A percentile compares a stretch with the other conserved stretches of the same genome.
Evolutionary conservation across 2,113 vertebrate genomes (phyloP).

Genomic region (Sula dactylatra): DNA sequence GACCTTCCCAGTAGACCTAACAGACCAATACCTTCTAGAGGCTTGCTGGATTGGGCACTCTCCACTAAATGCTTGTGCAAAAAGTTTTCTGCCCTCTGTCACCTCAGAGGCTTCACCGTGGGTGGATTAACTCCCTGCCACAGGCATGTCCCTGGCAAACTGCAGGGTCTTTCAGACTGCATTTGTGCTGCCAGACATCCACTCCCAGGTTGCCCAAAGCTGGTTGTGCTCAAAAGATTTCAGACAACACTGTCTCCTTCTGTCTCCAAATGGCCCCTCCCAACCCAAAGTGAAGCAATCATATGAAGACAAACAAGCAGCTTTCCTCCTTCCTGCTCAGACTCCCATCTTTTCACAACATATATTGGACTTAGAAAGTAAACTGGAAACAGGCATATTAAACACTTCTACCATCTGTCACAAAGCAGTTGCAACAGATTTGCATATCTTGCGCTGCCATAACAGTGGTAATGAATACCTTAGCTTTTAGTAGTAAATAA

Average conservation of each 20-base stretch:
- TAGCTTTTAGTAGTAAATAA: background rate
- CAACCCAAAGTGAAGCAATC: background rate
- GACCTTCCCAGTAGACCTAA: background rate
- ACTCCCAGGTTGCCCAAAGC: background rate
- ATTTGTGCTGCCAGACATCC: background rate
- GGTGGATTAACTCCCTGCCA: background rate
- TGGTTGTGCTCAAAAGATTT: background rate
- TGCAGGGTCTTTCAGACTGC: background rate
- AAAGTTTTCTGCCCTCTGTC: background rate
- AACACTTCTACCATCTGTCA: slow-evolving; percentile 21
- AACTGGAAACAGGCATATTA: background rate
- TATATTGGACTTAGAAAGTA: background rate
- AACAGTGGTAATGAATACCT: background rate
- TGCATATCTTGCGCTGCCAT: background rate
- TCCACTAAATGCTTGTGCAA: background rate
- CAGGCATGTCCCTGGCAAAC: background rate
- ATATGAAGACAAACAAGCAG: background rate
- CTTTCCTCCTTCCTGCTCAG: background rate
- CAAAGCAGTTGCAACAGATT: background rate
- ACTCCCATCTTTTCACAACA: background rate
- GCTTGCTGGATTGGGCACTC: background rate
- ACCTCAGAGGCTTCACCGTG: background rate
- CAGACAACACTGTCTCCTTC: background rate
- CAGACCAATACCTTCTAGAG: background rate
- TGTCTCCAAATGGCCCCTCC: background rate